Evolutionary conservation across 2,797 vertebrate genomes (phyloP).

Genomic region (Enteromius argenteus): DNA sequence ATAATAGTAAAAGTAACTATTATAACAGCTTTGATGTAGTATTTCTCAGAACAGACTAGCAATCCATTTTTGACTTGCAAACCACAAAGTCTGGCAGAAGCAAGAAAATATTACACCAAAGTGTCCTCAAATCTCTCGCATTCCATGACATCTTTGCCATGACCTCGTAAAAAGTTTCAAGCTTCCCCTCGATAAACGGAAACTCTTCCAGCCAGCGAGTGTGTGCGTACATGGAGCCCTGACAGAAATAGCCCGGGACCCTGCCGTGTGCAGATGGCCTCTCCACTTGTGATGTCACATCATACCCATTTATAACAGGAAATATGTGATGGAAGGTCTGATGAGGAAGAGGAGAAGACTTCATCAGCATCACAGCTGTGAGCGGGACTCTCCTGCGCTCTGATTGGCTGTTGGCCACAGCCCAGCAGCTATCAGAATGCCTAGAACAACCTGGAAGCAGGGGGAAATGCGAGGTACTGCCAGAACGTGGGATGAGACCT

Average conservation of each 20-base stretch:
- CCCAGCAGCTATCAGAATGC: constrained; percentile 72
- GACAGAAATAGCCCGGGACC: constrained; percentile 83
- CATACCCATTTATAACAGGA: constrained; percentile 80
- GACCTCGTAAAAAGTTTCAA: constrained; percentile 80
- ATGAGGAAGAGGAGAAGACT: constrained; percentile 76
- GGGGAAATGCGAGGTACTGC: constrained; percentile 65
- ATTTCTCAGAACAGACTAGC: neutral
- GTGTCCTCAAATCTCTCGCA: constrained; percentile 44
- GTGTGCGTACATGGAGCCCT: constrained; percentile 44
- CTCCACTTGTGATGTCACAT: constrained; percentile 87
- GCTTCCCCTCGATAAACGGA: constrained; percentile 75
- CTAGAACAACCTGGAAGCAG: constrained; percentile 66
- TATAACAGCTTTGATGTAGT: neutral
- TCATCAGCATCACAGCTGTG: constrained; percentile 67
- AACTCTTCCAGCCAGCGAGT: constrained; percentile 69
- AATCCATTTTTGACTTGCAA: neutral
- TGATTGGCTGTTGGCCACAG: constrained; percentile 74
- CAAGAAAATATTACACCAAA: constrained; percentile 11
- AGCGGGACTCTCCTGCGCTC: constrained; percentile 69
- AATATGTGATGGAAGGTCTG: constrained; percentile 79
- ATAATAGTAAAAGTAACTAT: neutral
- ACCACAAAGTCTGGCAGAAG: constrained; percentile 24
- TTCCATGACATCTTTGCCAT: constrained; percentile 71
- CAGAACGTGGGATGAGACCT: constrained; percentile 65
- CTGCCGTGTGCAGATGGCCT: constrained; percentile 83